Percentiles rank a stretch among this genome's conserved stretches.
These are phyloP conservation scores for Dysdera silvatica DNA, from an alignment of 1,140 invertebrate species.

Conservation along the genomic window DNA sequence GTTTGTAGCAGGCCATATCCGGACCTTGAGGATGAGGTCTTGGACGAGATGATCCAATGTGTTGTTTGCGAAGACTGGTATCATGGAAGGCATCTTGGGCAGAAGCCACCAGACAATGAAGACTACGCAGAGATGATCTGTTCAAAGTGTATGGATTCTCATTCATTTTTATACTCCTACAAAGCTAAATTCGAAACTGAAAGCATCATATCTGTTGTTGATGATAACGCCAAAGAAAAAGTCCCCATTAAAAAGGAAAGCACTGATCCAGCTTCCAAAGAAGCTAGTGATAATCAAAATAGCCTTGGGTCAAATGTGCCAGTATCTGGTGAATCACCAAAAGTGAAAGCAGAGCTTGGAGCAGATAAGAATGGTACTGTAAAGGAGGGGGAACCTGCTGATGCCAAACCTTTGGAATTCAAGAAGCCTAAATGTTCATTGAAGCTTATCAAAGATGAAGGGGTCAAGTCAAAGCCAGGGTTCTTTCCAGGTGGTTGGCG, in stretches of 20 bases:
- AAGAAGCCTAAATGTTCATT: background rate
- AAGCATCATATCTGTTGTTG: too few species aligned
- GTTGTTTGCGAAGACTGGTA: slow-evolving; percentile 97
- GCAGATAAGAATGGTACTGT: background rate
- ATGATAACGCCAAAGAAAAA: too few species aligned
- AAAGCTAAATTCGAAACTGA: slow-evolving; percentile 32
- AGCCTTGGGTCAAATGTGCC: background rate
- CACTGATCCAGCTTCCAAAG: background rate
- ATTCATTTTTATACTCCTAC: slow-evolving; percentile 69
- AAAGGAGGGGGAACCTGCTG: background rate
- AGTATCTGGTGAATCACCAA: background rate
- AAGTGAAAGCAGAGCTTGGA: background rate
- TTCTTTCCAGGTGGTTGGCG: slow-evolving; percentile 54
- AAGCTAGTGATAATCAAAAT: background rate
- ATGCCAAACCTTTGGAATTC: background rate
- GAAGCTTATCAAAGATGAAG: background rate
- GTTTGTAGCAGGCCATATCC: slow-evolving; percentile 89
- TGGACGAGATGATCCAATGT: slow-evolving; percentile 95
- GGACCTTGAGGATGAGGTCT: slow-evolving; percentile 66
- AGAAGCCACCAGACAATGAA: slow-evolving; percentile 48
- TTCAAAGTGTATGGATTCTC: slow-evolving; percentile 56
- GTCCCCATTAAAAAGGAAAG: background rate
- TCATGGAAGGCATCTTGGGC: slow-evolving; percentile 40
- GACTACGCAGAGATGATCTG: slow-evolving; percentile 67
- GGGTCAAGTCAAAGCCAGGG: background rate